Conservation (phyloP, 1,140 invertebrate genomes). For the Cherax quadricarinatus region DNA sequence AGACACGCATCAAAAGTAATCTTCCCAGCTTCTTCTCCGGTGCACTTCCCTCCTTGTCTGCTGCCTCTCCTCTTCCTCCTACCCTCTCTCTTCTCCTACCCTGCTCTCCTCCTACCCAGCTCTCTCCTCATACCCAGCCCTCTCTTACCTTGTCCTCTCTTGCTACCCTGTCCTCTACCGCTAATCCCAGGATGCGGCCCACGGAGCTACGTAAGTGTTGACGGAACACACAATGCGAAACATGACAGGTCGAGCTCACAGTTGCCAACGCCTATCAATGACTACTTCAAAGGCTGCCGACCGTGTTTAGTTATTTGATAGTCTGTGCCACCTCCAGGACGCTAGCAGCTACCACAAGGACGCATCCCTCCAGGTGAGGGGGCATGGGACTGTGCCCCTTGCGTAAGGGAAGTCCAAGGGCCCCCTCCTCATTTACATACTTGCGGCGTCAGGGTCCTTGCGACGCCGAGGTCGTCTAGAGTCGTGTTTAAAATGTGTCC, state of each 20-base stretch:
- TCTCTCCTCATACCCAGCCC: too few relatives aligned
- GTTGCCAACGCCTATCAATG: slow-evolving; percentile 47
- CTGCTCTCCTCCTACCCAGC: too few relatives aligned
- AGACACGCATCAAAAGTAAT: too few relatives aligned
- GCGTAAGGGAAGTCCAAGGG: background rate
- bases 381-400: background rate
- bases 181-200: background rate
- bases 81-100: too few relatives aligned
- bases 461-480: background rate
- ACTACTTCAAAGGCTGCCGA: slow-evolving; percentile 49
- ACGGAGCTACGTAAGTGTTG: slow-evolving; percentile 14
- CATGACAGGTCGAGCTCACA: slow-evolving; percentile 42
- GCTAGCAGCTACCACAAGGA: background rate
- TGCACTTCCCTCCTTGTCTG: too few relatives aligned
- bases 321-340: slow-evolving; percentile 41
- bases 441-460: background rate
- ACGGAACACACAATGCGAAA: slow-evolving; percentile 25
- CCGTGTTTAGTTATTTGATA: slow-evolving; percentile 60
- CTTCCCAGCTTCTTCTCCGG: too few relatives aligned
- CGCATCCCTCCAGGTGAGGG: background rate
- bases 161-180: background rate
- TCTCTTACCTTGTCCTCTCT: background rate
- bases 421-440: background rate
- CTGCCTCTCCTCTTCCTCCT: too few relatives aligned
- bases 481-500: slow-evolving; percentile 50